phyloP scores from a whole-genome alignment of 2,888 invertebrate species.

The Xylota segnis region DNA sequence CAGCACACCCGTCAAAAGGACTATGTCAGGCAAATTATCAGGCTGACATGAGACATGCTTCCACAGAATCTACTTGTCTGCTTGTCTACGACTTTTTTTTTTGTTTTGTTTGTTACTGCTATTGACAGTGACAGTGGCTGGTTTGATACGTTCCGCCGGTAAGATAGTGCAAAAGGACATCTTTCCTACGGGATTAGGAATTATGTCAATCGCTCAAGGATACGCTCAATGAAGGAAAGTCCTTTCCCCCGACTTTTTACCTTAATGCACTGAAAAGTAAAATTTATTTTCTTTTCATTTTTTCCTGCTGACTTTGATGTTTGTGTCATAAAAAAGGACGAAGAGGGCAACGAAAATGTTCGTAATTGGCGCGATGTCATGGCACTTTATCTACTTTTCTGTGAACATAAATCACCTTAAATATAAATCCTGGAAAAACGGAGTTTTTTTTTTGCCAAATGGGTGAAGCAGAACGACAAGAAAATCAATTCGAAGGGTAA shows the following conservation, averaged over 20 bases:
- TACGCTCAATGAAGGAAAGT: not conserved
- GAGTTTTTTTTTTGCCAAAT: constrained; percentile 2
- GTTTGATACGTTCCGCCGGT: constrained; percentile 52
- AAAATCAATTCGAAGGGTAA: constrained; percentile 22
- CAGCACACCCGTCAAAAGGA: constrained; percentile 1
- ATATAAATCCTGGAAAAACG: not conserved
- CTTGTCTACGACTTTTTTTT: constrained; percentile 8
- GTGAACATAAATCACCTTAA: constrained; percentile 38
- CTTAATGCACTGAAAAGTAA: constrained; percentile 5
- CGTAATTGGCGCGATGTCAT: constrained; percentile 48
- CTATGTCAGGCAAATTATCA: constrained; percentile 54
- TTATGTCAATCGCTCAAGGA: constrained; percentile 31
- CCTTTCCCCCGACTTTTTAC: not conserved
- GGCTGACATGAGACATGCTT: constrained; percentile 52
- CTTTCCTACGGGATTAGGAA: constrained; percentile 16
- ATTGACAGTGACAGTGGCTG: constrained; percentile 49
- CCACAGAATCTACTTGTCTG: constrained; percentile 27
- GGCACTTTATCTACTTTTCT: constrained; percentile 14
- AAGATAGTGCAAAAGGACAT: constrained; percentile 18
- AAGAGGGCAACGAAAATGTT: not conserved
- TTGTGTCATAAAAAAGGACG: not conserved
- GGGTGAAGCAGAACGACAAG: constrained; percentile 28
- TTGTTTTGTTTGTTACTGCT: constrained; percentile 7
- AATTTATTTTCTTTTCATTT: not conserved
- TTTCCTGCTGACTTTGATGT: constrained; percentile 2